These are phyloP conservation scores for Tribolium castaneum DNA, from an alignment of 1,140 invertebrate genomes.

Conservation along the genomic window DNA sequence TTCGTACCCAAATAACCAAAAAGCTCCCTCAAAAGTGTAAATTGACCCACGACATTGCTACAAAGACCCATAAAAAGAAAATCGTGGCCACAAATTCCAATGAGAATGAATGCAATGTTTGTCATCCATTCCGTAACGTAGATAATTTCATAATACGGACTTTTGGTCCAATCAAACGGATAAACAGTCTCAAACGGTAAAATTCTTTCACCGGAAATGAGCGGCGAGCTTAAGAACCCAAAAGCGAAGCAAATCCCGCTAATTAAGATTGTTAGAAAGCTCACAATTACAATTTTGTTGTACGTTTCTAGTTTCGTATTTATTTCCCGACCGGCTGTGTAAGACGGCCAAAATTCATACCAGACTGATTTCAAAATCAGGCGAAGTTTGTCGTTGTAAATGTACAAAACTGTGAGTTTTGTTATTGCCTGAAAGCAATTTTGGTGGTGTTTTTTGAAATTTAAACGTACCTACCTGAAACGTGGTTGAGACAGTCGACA, in stretches of 20 bases:
- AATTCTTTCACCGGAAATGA: background rate
- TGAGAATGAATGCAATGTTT: background rate
- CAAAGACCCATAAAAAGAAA: slow-evolving; percentile 37
- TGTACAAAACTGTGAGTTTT: background rate
- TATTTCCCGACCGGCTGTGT: background rate
- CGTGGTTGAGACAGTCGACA: slow-evolving; percentile 28
- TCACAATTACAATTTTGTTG: background rate
- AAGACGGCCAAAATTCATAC: background rate
- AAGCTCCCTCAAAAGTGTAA: background rate
- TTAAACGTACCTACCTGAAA: slow-evolving; percentile 22
- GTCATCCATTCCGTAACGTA: slow-evolving; percentile 25
- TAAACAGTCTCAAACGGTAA: slow-evolving; percentile 27
- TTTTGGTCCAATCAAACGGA: slow-evolving; percentile 18
- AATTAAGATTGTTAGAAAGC: background rate
- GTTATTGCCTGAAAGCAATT: background rate
- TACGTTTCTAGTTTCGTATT: background rate
- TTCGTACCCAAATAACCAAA: slow-evolving; percentile 1
- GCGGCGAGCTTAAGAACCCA: background rate
- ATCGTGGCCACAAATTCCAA: slow-evolving; percentile 29
- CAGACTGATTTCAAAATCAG: background rate
- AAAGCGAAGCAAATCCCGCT: background rate
- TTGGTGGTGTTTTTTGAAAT: background rate
- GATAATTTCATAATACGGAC: slow-evolving; percentile 36
- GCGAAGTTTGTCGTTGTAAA: background rate
- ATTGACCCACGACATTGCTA: slow-evolving; percentile 6